A percentile compares a stretch with the other conserved stretches of the same genome.
phyloP scores from a whole-genome alignment of 2,797 vertebrate species.

The Eremophila alpestris region DNA sequence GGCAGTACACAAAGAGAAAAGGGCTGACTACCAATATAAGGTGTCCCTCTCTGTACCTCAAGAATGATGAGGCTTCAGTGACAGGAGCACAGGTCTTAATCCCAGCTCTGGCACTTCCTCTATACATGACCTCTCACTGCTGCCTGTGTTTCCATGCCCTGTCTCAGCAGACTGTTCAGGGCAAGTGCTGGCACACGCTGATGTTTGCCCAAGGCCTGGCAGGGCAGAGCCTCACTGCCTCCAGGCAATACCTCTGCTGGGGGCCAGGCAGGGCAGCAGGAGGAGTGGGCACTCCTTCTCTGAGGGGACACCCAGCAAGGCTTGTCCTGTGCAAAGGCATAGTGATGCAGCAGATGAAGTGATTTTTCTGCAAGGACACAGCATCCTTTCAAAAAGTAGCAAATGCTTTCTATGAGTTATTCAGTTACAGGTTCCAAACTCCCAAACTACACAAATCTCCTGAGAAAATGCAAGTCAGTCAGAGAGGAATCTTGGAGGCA shows the following conservation, averaged over 20 bases:
- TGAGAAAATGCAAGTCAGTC: conserved; percentile 77
- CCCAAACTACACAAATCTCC: conserved; percentile 75
- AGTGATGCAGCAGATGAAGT: conserved; percentile 48
- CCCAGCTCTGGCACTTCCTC: background rate
- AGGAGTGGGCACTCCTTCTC: background rate
- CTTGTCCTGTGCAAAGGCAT: background rate
- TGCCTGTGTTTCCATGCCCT: background rate
- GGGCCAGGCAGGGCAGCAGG: background rate
- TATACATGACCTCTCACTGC: rapidly evolving
- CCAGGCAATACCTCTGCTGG: background rate
- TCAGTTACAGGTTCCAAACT: conserved; percentile 73
- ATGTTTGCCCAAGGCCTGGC: background rate
- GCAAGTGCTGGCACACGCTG: rapidly evolving
- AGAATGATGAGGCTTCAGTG: background rate
- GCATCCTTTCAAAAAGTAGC: conserved; percentile 65
- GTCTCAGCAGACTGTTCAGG: background rate
- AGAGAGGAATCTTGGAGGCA: conserved; percentile 75
- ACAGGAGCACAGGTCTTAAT: background rate
- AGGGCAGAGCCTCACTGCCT: background rate
- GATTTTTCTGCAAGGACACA: conserved; percentile 58
- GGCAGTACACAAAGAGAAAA: background rate
- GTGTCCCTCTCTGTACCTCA: background rate
- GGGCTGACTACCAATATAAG: background rate
- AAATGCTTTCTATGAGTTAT: conserved; percentile 64
- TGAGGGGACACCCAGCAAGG: background rate